Percentiles rank a stretch among this genome's conserved stretches.
phyloP scores from a whole-genome alignment of 2,888 invertebrate genomes.

The Phlogophora meticulosa region DNA sequence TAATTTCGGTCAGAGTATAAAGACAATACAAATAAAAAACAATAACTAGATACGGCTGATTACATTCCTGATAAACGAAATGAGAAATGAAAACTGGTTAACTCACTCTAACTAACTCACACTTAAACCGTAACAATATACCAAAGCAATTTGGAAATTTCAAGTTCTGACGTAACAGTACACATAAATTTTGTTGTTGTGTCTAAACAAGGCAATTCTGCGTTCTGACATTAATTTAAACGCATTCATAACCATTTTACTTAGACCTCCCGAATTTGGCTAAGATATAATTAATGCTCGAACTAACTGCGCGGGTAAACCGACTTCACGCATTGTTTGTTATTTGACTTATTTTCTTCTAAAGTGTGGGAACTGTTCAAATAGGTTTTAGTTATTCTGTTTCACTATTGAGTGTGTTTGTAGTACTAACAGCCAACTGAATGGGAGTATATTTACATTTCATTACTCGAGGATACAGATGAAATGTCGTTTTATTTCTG shows the following conservation, averaged over 20 bases:
- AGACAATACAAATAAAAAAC: no score
- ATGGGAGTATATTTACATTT: conserved; percentile 20
- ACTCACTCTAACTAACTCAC: conserved; percentile 29
- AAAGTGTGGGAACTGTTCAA: conserved; percentile 26
- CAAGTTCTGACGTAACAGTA: conserved; percentile 50
- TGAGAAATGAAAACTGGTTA: background rate
- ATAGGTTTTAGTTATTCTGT: conserved; percentile 19
- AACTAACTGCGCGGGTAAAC: conserved; percentile 45
- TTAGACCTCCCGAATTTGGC: conserved; percentile 63
- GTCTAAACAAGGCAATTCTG: conserved; percentile 78
- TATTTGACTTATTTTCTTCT: conserved; percentile 40
- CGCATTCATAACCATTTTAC: conserved; percentile 68
- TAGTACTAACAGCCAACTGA: background rate
- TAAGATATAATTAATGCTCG: conserved; percentile 55
- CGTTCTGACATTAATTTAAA: conserved; percentile 79
- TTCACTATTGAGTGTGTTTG: conserved; percentile 20
- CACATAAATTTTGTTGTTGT: conserved; percentile 69
- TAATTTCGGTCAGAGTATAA: background rate
- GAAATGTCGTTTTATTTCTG: background rate
- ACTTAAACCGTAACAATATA: conserved; percentile 39
- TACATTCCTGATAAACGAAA: background rate
- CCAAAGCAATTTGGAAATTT: conserved; percentile 56
- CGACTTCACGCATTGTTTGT: conserved; percentile 45
- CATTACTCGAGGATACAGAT: background rate
- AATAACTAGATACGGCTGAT: background rate